These are phyloP conservation scores for Drosophila suboccidentalis DNA, from an alignment of 2,888 invertebrate genomes.

Conservation along the genomic window DNA sequence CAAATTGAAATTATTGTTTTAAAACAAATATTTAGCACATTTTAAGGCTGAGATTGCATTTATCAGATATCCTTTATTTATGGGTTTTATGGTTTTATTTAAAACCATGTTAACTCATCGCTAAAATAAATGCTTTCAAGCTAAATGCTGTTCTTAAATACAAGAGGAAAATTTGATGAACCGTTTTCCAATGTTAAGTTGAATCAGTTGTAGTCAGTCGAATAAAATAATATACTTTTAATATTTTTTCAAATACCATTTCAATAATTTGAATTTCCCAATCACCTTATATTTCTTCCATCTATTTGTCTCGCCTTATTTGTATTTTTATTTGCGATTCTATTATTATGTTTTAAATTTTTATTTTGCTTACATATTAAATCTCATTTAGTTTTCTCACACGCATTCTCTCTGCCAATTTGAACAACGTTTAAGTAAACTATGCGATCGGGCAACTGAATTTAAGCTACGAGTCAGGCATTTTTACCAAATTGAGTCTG, in stretches of 20 bases:
- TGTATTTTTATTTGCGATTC: background rate
- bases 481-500: slow-evolving; percentile 58
- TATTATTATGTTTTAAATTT: background rate
- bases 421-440: slow-evolving; percentile 41
- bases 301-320: background rate
- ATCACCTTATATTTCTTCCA: background rate
- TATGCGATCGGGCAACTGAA: slow-evolving; percentile 34
- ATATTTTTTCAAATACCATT: background rate
- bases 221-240: background rate
- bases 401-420: slow-evolving; percentile 7
- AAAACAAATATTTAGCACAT: slow-evolving; percentile 10
- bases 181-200: too few species aligned
- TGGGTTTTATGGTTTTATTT: slow-evolving; percentile 24
- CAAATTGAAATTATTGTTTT: slow-evolving; percentile 41
- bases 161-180: background rate
- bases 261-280: background rate
- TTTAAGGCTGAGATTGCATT: too few species aligned
- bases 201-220: too few species aligned
- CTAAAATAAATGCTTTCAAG: background rate
- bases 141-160: background rate
- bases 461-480: slow-evolving; percentile 44
- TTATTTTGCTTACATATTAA: background rate
- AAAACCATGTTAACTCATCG: slow-evolving; percentile 18
- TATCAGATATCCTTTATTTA: slow-evolving; percentile 28
- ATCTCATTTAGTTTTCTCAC: slow-evolving; percentile 16